Conservation (phyloP, 37 sponge, comb jelly and placozoan species). For the Lycopodina hypogea region DNA sequence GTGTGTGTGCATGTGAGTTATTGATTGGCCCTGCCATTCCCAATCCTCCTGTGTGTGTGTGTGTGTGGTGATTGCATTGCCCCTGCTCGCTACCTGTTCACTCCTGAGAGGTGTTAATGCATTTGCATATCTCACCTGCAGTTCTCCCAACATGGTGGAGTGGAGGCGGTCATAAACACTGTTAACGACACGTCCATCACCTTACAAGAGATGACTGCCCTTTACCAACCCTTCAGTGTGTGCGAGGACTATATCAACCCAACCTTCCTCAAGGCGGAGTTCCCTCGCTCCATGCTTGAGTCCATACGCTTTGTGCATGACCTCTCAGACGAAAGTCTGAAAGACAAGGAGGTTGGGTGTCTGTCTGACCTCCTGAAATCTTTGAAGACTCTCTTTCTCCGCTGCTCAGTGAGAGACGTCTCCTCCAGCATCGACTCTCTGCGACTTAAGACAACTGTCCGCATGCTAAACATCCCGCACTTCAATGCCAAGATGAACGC, state of each 20-base stretch:
- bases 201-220: constrained; percentile 69
- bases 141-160: constrained; percentile 82
- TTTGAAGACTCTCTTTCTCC: constrained; percentile 63
- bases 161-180: constrained; percentile 51
- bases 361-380: constrained; percentile 76
- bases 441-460: constrained; percentile 67
- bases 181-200: constrained; percentile 59
- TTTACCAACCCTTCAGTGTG: constrained; percentile 69
- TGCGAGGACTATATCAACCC: constrained; percentile 81
- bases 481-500: constrained; percentile 99
- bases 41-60: too few relatives aligned
- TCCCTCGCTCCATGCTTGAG: constrained; percentile 26
- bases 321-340: constrained; percentile 50
- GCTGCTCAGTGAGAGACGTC: constrained; percentile 45
- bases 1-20: too few relatives aligned
- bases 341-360: constrained; percentile 78
- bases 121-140: too few relatives aligned
- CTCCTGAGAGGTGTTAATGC: too few relatives aligned
- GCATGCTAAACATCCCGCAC: constrained; percentile 91
- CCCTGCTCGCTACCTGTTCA: too few relatives aligned
- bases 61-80: too few relatives aligned
- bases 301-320: constrained; percentile 51
- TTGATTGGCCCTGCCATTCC: too few relatives aligned
- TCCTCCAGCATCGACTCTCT: constrained; percentile 62
- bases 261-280: constrained; percentile 53